Conservation (phyloP, 2,888 invertebrate genomes). For the Dioctria linearis region DNA sequence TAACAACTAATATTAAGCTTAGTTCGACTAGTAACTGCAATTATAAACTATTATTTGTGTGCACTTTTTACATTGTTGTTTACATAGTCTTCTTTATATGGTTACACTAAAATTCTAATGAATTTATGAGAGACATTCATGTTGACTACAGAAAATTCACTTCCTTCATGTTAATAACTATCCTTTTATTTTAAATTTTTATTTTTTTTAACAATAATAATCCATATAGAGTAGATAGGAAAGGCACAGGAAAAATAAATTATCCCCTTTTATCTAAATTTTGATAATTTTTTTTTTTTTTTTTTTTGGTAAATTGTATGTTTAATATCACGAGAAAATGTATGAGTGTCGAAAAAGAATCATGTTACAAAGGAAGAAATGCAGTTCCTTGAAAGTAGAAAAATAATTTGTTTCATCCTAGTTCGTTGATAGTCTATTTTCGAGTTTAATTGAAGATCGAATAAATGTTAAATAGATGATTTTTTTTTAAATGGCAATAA, state of each 20-base stretch:
- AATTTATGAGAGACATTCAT: not conserved
- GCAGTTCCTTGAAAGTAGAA: conserved; percentile 33
- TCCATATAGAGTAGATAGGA: conserved; percentile 46
- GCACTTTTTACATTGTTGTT: conserved; percentile 31
- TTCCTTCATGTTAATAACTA: conserved; percentile 16
- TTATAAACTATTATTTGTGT: conserved; percentile 36
- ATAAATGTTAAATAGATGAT: not conserved
- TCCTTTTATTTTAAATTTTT: not conserved
- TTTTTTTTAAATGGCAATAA: not conserved
- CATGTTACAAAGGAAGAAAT: not conserved
- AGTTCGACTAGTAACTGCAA: conserved; percentile 31
- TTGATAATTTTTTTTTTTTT: conserved; percentile 31
- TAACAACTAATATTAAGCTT: conserved; percentile 31
- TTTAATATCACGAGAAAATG: conserved; percentile 31
- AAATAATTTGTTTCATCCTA: conserved; percentile 21
- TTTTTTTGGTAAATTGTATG: conserved; percentile 12
- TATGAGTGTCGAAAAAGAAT: conserved; percentile 10
- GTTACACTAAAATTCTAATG: not conserved
- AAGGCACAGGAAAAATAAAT: conserved; percentile 48
- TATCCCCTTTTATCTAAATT: conserved; percentile 24
- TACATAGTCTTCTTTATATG: not conserved
- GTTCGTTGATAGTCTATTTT: conserved; percentile 42
- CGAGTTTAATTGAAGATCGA: conserved; percentile 29
- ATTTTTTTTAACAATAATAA: conserved; percentile 4
- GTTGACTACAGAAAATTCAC: conserved; percentile 20